These are phyloP conservation scores for Pristionchus exspectatus DNA, from an alignment of 2,888 invertebrate genomes.

Conservation along the genomic window DNA sequence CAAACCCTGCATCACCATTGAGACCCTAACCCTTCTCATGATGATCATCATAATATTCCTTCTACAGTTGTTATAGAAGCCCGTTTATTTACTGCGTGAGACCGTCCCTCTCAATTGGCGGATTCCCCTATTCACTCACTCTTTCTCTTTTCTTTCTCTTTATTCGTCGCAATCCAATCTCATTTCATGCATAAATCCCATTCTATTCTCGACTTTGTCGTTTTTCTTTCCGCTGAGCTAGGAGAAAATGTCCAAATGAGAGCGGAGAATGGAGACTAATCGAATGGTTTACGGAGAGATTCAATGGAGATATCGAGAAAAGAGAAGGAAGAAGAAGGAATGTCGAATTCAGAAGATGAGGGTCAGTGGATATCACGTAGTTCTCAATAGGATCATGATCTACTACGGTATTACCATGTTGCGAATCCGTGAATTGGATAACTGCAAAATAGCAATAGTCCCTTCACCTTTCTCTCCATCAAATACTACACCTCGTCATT, in stretches of 20 bases:
- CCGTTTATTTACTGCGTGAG: not conserved
- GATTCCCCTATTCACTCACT: not conserved
- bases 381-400: not conserved
- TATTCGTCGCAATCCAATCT: slow-evolving; percentile 42
- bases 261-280: slow-evolving; percentile 35
- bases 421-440: not conserved
- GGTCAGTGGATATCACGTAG: not conserved
- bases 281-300: slow-evolving; percentile 6
- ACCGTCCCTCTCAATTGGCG: not conserved
- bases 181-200: slow-evolving; percentile 48
- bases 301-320: not conserved
- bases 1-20: too few relatives aligned
- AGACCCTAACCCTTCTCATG: too few relatives aligned
- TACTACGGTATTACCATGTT: not conserved
- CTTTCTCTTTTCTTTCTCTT: not conserved
- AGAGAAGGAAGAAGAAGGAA: not conserved
- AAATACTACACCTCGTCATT: not conserved
- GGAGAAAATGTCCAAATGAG: slow-evolving; percentile 28
- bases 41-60: not conserved
- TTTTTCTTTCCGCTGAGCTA: not conserved
- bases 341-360: not conserved
- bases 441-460: not conserved
- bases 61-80: not conserved
- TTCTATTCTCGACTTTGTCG: slow-evolving; percentile 51
- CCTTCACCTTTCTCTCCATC: not conserved